Evolutionary conservation across 2,888 invertebrate species (phyloP), one percentile per base, ranked within the genome.

Genomic region (Ceraclea dissimilis): DNA sequence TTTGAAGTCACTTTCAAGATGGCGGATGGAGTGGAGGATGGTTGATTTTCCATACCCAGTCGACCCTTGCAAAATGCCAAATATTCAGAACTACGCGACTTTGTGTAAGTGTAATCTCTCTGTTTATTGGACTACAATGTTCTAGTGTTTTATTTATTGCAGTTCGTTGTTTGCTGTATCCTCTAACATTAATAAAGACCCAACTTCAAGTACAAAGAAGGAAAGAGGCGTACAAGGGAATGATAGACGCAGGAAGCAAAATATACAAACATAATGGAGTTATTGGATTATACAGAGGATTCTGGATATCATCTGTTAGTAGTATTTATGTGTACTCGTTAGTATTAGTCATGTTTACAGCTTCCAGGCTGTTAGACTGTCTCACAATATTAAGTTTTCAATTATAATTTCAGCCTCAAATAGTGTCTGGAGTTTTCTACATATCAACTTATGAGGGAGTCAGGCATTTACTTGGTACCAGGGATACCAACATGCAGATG

Each of bases 401-500:
- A 26, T 26, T 6, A 26, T 10, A 48, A 4, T 59, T 67, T 33
- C 66, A 77, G 68, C 76, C 91, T 67, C 91, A 92, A 78, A 86
- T 88, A 67, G 82, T 88, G 19, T 86, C 87, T 31, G 91, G 93
- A 6, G 89, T 93, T 4, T 89, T 90, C 69, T 97, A 97, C 73
- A 93, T 97, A 49, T 88, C 91, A 2, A 93, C 95, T 0, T 97
- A 97, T 67, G 97, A 97, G 71, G 89, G 90, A 8, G 90, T 93
- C 0, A 75, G 96, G 21, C 89, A 94, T 66, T 71, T 91, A 52
- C 74, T 96, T 8, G 83, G 84, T 4, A 82, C 82, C 64, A 74
- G 83, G 62, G 79, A 84, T 51, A 67, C 86, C 56, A 83, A 83
- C 64, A 80, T 85, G 2, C 78, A 82, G 68, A 63, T 85, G 33